Base-by-base conservation (phyloP, 2,888 invertebrate genomes). In the Beris morrisii region DNA sequence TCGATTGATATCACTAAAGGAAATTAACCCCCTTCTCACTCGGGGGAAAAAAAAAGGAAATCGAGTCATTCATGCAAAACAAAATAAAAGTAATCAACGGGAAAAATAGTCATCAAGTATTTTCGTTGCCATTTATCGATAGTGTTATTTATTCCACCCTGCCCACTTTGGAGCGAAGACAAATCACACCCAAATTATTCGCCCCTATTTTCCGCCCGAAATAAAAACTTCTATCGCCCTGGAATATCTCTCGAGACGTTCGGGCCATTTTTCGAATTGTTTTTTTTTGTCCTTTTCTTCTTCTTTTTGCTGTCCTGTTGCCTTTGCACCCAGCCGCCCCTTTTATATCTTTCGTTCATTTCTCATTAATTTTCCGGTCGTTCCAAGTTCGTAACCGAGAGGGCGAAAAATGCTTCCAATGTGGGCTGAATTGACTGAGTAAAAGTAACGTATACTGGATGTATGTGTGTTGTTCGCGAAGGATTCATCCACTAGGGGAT, bases 51-150 rank as follows among this genome's bases (percentile, higher is more conserved):
- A 38, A 7, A 38, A 38, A 38, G 38, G 38, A 38, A 38, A 38
- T 38, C 38, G 11, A 58, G n/a, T 15, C 52, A 43, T 52, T 61
- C 61, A 61, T 61, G 61, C 61, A 61, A 61, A 61, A 46, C 31
- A 61, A 61, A 61, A 61, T 61, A 50, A 61, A 61, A 31, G 50
- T 61, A 61, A 61, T 61, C 61, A 61, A 61, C 61, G 50, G 61
- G 61, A 61, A 61, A 61, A 61, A 61, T 61, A 61, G 61, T 61
- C 61, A 61, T 61, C 61, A 61, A 61, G 61, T 61, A 52, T 61
- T 61, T 59, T 59, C 38, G 61, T 61, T 15, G 61, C 61, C 61
- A 61, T 61, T 61, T 61, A 61, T 61, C 52, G 61, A 50, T 45
- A 59, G 59, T 59, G 59, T 50, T 59, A 59, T 50, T 50, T 59